Base-by-base conservation (phyloP, 2,113 vertebrate genomes). In the Philantomba maxwellii region DNA sequence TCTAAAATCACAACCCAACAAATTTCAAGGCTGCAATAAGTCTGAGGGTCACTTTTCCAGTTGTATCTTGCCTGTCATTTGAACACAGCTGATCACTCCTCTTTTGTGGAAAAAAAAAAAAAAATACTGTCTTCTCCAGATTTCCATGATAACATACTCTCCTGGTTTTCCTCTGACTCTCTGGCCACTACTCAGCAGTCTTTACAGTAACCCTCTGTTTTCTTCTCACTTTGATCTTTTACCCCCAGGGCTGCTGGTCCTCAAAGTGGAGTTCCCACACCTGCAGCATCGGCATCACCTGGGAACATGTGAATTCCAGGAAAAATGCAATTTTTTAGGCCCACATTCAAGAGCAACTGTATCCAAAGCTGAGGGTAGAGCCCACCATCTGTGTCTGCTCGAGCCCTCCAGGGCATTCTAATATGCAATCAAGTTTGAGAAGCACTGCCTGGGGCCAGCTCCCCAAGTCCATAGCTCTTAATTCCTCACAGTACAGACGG, bases 401-500 rank as follows among this genome's bases (percentile, higher is more conserved):
- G 2, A 82, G 25, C 3, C 25, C 15, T 58, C 30, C 5, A 5
- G 47, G 58, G 17, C 13, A 26, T 28, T 19, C n/a, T 33, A 45
- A 39, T 36, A 36, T 17, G 33, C 0, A 2, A 2, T 39, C 43
- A n/a, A 10, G 33, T 6, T 14, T n/a, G 91, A 39, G 36, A 60
- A 43, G 36, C 30, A 28, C 21, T 2, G 55, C 25, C 77, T 17
- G 19, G 2, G 82, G 16, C 82, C 43, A 6, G 15, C n/a, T 89
- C n/a, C 33, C n/a, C 57, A 28, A 17, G 30, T 30, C 25, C 0
- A 0, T 0, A 39, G 51, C 8, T 58, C 62, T 28, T 43, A 26
- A 2, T 2, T 25, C 7, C 13, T 15, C 53, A 55, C n/a, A 10
- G 17, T 14, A 17, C 10, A 57, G 36, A 7, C 0, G 3, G 57